Conservation (phyloP, 2,888 invertebrate species). For the Thera britannica region DNA sequence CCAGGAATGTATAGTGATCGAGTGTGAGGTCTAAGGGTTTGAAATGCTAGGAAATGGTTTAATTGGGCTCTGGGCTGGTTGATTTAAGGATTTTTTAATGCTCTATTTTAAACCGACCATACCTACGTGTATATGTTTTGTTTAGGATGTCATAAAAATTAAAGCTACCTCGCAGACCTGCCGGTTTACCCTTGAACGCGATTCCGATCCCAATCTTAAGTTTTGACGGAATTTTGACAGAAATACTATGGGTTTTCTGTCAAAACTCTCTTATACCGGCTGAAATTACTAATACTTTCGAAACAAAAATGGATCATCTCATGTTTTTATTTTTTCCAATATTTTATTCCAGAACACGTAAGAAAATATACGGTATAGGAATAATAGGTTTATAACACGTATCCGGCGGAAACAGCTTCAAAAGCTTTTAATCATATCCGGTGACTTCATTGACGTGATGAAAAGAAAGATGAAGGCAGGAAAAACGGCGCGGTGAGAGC, state of each 20-base stretch:
- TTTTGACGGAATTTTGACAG: too few species aligned
- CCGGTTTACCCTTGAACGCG: too few species aligned
- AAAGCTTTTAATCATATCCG: slow-evolving; percentile 29
- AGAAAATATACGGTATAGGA: slow-evolving; percentile 1
- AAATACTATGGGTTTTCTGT: too few species aligned
- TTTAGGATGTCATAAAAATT: too few species aligned
- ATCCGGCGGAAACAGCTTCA: slow-evolving; percentile 11
- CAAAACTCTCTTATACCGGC: too few species aligned
- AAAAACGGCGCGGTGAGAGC: slow-evolving; percentile 25
- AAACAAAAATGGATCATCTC: too few species aligned
- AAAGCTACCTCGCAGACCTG: too few species aligned
- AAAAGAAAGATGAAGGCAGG: slow-evolving; percentile 29
- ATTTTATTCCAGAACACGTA: too few species aligned
- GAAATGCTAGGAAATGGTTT: not conserved
- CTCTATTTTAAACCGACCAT: not conserved
- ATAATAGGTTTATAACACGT: slow-evolving; percentile 8
- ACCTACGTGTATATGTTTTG: too few species aligned
- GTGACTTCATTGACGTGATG: slow-evolving; percentile 23
- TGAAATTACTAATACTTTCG: too few species aligned
- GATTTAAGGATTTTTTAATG: not conserved
- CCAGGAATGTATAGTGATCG: slow-evolving; percentile 9
- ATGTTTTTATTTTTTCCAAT: too few species aligned
- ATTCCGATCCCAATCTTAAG: too few species aligned
- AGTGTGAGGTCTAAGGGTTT: not conserved
- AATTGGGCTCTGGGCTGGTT: not conserved